Evolutionary conservation across 1,140 invertebrate genomes (phyloP).

Genomic region (Oedothorax gibbosus): DNA sequence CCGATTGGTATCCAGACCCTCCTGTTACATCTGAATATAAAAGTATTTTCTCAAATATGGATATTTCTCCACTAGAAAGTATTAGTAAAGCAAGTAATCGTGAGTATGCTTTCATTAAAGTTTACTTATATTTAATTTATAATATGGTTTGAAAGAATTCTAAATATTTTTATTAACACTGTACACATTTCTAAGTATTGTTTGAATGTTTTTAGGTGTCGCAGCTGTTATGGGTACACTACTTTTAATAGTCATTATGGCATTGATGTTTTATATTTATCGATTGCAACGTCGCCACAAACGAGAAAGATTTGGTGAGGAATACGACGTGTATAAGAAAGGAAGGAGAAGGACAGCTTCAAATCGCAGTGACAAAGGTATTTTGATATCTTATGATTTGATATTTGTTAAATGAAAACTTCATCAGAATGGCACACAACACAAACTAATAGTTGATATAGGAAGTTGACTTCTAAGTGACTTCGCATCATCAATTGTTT

Average conservation of each 20-base stretch:
- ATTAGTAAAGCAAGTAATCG: conserved; percentile 52
- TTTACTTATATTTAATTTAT: no score
- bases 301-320: conserved; percentile 67
- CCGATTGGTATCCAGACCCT: conserved; percentile 62
- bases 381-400: neutral
- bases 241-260: conserved; percentile 65
- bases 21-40: conserved; percentile 60
- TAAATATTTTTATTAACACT: no score
- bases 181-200: no score
- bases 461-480: no score
- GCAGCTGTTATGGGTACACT: conserved; percentile 65
- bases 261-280: conserved; percentile 66
- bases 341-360: conserved; percentile 34
- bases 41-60: conserved; percentile 54
- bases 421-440: no score
- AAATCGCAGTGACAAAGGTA: conserved; percentile 41
- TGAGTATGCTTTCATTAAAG: conserved; percentile 4
- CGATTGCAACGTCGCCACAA: conserved; percentile 71
- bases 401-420: neutral
- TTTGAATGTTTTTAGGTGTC: conserved; percentile 62
- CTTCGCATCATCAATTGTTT: no score
- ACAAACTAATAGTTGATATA: no score
- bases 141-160: no score
- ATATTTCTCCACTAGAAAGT: conserved; percentile 41
- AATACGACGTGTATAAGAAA: conserved; percentile 42